Evolutionary conservation across 2,888 invertebrate species (phyloP).

Genomic region (Diloba caeruleocephala): DNA sequence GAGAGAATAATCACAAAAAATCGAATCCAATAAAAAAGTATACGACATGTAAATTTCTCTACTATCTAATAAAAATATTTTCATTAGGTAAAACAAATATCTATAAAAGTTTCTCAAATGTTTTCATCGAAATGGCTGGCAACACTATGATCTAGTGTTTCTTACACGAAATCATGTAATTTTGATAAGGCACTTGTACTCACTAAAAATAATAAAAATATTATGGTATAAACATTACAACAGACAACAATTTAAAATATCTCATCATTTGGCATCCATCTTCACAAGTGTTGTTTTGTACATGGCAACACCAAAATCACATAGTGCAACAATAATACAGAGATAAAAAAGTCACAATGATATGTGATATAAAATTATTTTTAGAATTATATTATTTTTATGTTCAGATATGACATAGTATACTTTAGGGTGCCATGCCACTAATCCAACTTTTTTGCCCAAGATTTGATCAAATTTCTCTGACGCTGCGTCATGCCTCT

Average conservation of each 20-base stretch:
- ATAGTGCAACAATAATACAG: conserved; percentile 48
- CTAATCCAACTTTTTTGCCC: too few relatives aligned
- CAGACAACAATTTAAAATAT: conserved; percentile 69
- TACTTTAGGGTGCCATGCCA: too few relatives aligned
- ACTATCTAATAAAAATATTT: not conserved
- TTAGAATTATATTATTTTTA: conserved; percentile 29
- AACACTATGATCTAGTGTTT: conserved; percentile 43
- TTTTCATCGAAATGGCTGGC: conserved; percentile 29
- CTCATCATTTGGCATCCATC: conserved; percentile 77
- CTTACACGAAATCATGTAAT: conserved; percentile 43
- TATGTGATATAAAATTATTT: conserved; percentile 42
- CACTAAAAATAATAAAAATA: conserved; percentile 54
- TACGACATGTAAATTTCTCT: too few relatives aligned
- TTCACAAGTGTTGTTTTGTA: conserved; percentile 61
- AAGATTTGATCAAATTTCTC: too few relatives aligned
- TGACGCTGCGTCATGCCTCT: too few relatives aligned
- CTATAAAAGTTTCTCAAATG: not conserved
- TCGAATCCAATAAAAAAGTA: too few relatives aligned
- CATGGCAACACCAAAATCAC: conserved; percentile 76
- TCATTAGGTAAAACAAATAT: not conserved
- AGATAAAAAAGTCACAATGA: conserved; percentile 52
- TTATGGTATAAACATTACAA: conserved; percentile 63
- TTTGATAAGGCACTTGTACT: conserved; percentile 65
- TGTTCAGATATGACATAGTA: conserved; percentile 36
- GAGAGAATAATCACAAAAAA: too few relatives aligned